phyloP scores from a whole-genome alignment of 2,797 vertebrate genomes.

The Microctenopoma lineatum region DNA sequence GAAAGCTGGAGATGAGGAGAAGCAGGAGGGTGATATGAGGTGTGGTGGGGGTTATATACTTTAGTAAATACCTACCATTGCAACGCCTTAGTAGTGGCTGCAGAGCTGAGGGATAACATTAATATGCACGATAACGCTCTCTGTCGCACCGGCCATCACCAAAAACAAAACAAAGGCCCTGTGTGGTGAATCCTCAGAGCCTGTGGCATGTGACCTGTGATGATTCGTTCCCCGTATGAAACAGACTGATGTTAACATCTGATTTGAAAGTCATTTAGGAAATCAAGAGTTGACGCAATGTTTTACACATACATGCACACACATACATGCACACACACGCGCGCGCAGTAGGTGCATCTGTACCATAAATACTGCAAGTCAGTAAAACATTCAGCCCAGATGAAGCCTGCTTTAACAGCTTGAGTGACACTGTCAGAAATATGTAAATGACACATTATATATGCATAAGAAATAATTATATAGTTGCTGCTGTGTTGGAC shows the following conservation, averaged over 20 bases:
- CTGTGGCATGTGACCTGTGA: constrained; percentile 46
- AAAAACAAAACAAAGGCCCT: constrained; percentile 64
- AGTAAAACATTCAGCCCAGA: not conserved
- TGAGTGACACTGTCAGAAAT: not conserved
- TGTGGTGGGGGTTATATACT: constrained; percentile 62
- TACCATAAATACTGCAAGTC: not conserved
- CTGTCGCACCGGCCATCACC: constrained; percentile 67
- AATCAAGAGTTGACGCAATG: not conserved
- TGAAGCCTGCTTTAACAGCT: not conserved
- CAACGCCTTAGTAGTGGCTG: constrained; percentile 70
- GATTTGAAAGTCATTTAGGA: constrained; percentile 53
- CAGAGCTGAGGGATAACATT: constrained; percentile 63
- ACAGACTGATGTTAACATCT: constrained; percentile 50
- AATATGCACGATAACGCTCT: constrained; percentile 65
- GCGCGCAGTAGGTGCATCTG: not conserved
- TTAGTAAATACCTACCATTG: constrained; percentile 72
- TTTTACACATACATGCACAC: too few species aligned
- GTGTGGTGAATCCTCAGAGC: constrained; percentile 56
- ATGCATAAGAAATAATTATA: not conserved
- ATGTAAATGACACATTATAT: not conserved
- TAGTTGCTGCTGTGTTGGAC: not conserved
- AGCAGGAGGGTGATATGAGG: constrained; percentile 63
- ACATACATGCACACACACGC: too few species aligned
- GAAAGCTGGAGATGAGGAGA: constrained; percentile 68
- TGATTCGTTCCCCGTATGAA: constrained; percentile 60